Base-by-base conservation (phyloP, 2,888 invertebrate species). In the Melanophora roralis region DNA sequence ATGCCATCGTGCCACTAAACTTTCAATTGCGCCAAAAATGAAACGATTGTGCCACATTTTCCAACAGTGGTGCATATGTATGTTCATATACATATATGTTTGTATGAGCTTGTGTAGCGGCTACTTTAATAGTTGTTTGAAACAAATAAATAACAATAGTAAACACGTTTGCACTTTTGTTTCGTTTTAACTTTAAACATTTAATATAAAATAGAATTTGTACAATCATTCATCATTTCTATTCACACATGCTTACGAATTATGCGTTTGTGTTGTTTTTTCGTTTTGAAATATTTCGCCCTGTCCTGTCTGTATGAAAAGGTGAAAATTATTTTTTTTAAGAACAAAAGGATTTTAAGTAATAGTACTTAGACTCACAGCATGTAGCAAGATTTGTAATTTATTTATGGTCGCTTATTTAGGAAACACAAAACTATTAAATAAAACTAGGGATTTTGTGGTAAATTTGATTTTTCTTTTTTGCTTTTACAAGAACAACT, bases 311-410 rank as follows among this genome's bases (percentile, higher is more conserved):
- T 67, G 60, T 67, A 59, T 32, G 23, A 68, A 69, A 76, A 76
- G 75, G 75, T 76, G 75, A 75, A 75, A 75, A 75, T 75, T 75
- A 53, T 75, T 53, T 74, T 49, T 65, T 67, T 72, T 74, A 53
- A 55, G 5, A 38, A 65, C 69, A 75, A 64, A 77, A 78, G 74
- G n/a, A 60, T 72, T 81, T 83, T 73, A 76, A 82, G 82, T 69
- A 69, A 85, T 69, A 83, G 82, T 86, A 85, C 87, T 86, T 86
- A 85, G 81, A 80, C 76, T 79, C 86, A 80, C 84, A 84, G 83
- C 83, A 81, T 69, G 75, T 51, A 67, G 43, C 16, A 32, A 32
- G 27, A 32, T 68, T 53, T 76, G 23, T 62, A 69, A 69, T 76
- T 75, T 77, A 71, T 71, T 71, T 55, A 65, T 64, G 53, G 59